Conservation (phyloP, 2,113 vertebrate genomes). For the Chitala chitala region DNA sequence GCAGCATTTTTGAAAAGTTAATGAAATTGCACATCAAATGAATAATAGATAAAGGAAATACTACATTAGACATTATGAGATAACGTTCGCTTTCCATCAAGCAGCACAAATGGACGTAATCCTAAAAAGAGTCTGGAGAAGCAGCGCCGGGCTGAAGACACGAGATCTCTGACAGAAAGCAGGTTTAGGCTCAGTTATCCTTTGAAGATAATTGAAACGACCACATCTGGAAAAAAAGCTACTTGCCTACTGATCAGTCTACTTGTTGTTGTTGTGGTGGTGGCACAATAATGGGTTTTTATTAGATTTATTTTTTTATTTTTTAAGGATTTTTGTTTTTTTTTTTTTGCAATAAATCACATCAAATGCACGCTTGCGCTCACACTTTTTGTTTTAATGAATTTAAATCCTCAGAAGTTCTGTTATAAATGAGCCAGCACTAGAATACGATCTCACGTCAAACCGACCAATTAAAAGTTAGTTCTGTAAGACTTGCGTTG, state of each 20-base stretch:
- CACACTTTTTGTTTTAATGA: conserved; percentile 50
- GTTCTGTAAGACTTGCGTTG: neutral
- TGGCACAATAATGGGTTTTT: conserved; percentile 48
- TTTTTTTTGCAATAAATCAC: conserved; percentile 43
- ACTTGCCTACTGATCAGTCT: conserved; percentile 47
- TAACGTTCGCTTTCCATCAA: conserved; percentile 60
- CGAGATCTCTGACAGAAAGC: conserved; percentile 56
- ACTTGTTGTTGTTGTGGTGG: conserved; percentile 38
- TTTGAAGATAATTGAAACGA: conserved; percentile 64
- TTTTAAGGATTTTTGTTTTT: conserved; percentile 49
- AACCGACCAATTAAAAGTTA: conserved; percentile 11
- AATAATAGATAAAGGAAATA: conserved; percentile 68
- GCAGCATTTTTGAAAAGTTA: conserved; percentile 74
- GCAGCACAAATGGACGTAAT: conserved; percentile 59
- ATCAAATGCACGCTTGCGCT: conserved; percentile 49
- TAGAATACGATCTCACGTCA: neutral
- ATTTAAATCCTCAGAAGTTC: conserved; percentile 53
- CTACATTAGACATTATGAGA: conserved; percentile 69
- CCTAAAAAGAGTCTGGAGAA: conserved; percentile 57
- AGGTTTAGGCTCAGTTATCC: conserved; percentile 51
- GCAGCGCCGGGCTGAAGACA: conserved; percentile 63
- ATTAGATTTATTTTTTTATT: conserved; percentile 21
- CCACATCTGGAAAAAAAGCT: conserved; percentile 52
- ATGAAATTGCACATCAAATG: conserved; percentile 75
- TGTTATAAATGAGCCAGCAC: conserved; percentile 39